These are phyloP conservation scores for Hydropotes inermis DNA, from an alignment of 2,113 vertebrate genomes.

Conservation along the genomic window DNA sequence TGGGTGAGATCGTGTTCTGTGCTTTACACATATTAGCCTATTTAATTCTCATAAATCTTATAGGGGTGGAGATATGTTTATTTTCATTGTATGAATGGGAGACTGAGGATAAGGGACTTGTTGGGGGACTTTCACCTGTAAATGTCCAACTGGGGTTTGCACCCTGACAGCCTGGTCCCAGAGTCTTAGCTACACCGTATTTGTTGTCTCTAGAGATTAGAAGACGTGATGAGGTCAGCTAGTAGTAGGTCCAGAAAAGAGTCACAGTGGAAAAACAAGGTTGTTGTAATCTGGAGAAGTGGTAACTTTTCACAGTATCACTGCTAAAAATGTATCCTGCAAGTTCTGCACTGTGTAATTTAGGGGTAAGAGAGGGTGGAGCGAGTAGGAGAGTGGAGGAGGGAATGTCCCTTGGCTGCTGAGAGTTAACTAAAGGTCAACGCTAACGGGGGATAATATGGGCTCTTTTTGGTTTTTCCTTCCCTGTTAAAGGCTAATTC, in stretches of 20 bases:
- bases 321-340: constrained; percentile 10
- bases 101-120: neutral
- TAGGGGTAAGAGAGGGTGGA: neutral
- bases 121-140: neutral
- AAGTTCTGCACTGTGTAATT: neutral
- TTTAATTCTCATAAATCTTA: neutral
- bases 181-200: neutral
- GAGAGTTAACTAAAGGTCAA: neutral
- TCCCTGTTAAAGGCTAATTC: neutral
- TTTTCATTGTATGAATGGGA: neutral
- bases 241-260: neutral
- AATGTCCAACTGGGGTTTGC: neutral
- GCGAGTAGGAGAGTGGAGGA: neutral
- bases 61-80: neutral
- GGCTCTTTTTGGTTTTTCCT: neutral
- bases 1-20: neutral
- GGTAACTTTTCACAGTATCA: constrained; percentile 1
- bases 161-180: neutral
- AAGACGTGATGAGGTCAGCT: constrained; percentile 3
- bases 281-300: constrained; percentile 1
- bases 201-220: neutral
- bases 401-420: neutral
- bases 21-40: neutral
- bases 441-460: neutral
- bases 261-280: neutral